phyloP scores from a whole-genome alignment of 2,888 invertebrate genomes.

The Tenthredo distinguenda region DNA sequence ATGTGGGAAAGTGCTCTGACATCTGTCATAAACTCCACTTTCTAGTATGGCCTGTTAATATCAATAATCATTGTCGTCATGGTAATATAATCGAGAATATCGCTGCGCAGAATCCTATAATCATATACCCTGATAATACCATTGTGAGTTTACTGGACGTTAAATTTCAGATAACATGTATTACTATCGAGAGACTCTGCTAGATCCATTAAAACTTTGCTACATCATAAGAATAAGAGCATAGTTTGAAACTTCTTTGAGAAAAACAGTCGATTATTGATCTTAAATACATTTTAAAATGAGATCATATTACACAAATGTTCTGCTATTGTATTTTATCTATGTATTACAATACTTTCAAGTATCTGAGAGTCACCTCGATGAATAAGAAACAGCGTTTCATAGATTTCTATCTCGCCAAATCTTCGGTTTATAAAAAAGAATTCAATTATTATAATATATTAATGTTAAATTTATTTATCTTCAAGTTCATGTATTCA shows the following conservation, averaged over 20 bases:
- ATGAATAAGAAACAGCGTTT: not conserved
- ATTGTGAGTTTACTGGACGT: not conserved
- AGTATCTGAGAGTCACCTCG: not conserved
- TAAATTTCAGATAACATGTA: not conserved
- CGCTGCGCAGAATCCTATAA: not conserved
- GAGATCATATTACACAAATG: not conserved
- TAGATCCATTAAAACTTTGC: not conserved
- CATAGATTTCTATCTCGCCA: no score
- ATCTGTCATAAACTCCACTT: slow-evolving; percentile 1
- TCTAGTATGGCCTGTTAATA: slow-evolving; percentile 12
- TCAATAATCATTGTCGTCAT: slow-evolving; percentile 36
- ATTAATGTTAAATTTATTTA: slow-evolving; percentile 38
- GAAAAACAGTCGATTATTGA: not conserved
- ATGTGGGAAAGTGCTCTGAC: not conserved
- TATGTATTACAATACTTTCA: not conserved
- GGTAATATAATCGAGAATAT: slow-evolving; percentile 26
- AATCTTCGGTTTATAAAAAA: no score
- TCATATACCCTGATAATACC: not conserved
- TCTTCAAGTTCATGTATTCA: slow-evolving; percentile 40
- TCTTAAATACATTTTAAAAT: not conserved
- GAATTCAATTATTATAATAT: slow-evolving; percentile 8
- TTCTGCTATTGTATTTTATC: not conserved
- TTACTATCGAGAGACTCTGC: not conserved
- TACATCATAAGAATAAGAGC: not conserved
- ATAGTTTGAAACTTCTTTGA: no score